Percentiles rank a stretch among this genome's conserved stretches.
These are phyloP conservation scores for Scleropages formosus DNA, from an alignment of 2,797 vertebrate species.

Conservation along the genomic window DNA sequence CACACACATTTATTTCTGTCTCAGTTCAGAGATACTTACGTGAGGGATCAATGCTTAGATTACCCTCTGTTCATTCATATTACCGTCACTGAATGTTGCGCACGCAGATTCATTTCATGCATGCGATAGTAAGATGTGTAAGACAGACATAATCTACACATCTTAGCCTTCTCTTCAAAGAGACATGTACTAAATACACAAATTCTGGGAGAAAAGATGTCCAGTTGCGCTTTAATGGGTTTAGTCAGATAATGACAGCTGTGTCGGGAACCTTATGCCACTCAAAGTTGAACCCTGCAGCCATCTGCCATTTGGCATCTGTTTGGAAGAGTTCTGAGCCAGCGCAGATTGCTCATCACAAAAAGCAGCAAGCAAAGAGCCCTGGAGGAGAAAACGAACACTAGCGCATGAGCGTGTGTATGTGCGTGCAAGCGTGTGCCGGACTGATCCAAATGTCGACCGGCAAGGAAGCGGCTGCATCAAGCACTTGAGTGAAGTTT, in stretches of 20 bases:
- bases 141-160: background rate
- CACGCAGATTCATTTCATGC: background rate
- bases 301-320: background rate
- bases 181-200: background rate
- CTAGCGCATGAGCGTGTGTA: background rate
- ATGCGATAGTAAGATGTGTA: no score
- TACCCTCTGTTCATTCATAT: background rate
- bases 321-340: background rate
- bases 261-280: background rate
- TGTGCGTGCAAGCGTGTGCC: background rate
- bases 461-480: no score
- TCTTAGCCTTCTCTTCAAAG: background rate
- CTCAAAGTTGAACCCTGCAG: background rate
- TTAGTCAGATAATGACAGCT: constrained; percentile 6
- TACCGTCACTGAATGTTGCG: background rate
- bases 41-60: no score
- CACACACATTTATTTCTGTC: background rate
- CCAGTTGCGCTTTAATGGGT: background rate
- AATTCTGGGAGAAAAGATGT: background rate
- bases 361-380: background rate
- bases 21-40: background rate
- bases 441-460: background rate
- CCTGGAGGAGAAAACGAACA: background rate
- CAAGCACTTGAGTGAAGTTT: no score
- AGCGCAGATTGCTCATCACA: background rate